Base-by-base conservation (phyloP, 2,888 invertebrate genomes). In the Smittia sp. region DNA sequence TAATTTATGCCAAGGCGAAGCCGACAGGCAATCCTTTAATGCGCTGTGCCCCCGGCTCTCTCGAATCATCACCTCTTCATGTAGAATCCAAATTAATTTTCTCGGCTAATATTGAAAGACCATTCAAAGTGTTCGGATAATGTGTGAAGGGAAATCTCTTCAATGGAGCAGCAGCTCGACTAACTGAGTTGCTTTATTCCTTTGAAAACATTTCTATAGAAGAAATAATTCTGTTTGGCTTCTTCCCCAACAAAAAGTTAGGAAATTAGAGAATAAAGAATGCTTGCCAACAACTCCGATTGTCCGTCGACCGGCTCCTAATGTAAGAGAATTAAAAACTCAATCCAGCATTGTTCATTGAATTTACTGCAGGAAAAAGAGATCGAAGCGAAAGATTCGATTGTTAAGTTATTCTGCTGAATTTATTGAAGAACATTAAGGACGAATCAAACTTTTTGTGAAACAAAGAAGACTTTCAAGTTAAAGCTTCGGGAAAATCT, bases 211-310 rank as follows among this genome's bases (percentile, higher is more conserved):
- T 58, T 22, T 58, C 58, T 58, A 22, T 9, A 58, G 58, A 58
- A 22, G 22, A 22, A 58, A 13, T 58, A 58, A 58, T 58, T 22
- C 58, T 58, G 6, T 13, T 7, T 58, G 1, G 2, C 58, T 58
- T 58, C 11, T 39, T 7, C 39, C 52, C 39, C 39, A 39, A 52
- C 52, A 52, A 9, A 7, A 15, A 52, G 52, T 52, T n/a, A 52
- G 15, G 15, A 52, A 38, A 4, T 4, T n/a, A 15, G 7, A 52
- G 52, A 6, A 6, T n/a, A n/a, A 46, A 2, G 15, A 46, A n/a
- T 58, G 58, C 58, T 58, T 58, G 18, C 58, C 7, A 58, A 58
- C 58, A 58, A 58, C 7, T 58, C 22, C 22, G 22, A 58, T 58
- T 58, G 58, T 58, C 3, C 18, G n/a, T 3, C 13, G 46, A n/a